phyloP scores from a whole-genome alignment of 2,888 invertebrate genomes.

The Scaptomyza parva region DNA sequence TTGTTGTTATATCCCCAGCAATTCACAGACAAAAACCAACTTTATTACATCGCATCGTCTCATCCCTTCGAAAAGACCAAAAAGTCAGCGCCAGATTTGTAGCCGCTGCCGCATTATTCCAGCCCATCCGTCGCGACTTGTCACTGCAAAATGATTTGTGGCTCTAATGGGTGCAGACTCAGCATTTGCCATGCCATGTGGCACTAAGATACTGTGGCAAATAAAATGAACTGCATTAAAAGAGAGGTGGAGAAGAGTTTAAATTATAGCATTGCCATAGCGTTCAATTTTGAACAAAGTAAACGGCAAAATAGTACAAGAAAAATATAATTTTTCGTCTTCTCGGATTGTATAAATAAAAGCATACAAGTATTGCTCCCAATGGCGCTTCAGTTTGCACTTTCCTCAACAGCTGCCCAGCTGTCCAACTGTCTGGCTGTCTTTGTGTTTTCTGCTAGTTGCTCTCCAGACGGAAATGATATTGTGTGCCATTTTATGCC shows the following conservation, averaged over 20 bases:
- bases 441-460: slow-evolving; percentile 44
- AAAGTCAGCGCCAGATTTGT: slow-evolving; percentile 17
- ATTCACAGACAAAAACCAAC: slow-evolving; percentile 37
- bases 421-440: slow-evolving; percentile 10
- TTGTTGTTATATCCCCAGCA: slow-evolving; percentile 21
- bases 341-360: slow-evolving; percentile 54
- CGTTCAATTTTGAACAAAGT: slow-evolving; percentile 48
- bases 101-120: slow-evolving; percentile 39
- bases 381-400: slow-evolving; percentile 36
- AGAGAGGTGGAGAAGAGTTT: slow-evolving; percentile 32
- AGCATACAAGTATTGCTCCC: slow-evolving; percentile 57
- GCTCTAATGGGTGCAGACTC: slow-evolving; percentile 60
- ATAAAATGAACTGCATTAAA: slow-evolving; percentile 43
- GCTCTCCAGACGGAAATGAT: slow-evolving; percentile 73
- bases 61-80: slow-evolving; percentile 44
- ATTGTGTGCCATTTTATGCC: slow-evolving; percentile 53
- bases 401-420: slow-evolving; percentile 19
- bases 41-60: slow-evolving; percentile 49
- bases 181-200: slow-evolving; percentile 33
- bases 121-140: slow-evolving; percentile 27
- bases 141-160: slow-evolving; percentile 75
- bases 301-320: slow-evolving; percentile 48
- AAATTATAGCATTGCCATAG: slow-evolving; percentile 34
- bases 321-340: slow-evolving; percentile 60
- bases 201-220: slow-evolving; percentile 38